phyloP scores from a whole-genome alignment of 2,113 vertebrate species.

The Cochlearius cochlearius region DNA sequence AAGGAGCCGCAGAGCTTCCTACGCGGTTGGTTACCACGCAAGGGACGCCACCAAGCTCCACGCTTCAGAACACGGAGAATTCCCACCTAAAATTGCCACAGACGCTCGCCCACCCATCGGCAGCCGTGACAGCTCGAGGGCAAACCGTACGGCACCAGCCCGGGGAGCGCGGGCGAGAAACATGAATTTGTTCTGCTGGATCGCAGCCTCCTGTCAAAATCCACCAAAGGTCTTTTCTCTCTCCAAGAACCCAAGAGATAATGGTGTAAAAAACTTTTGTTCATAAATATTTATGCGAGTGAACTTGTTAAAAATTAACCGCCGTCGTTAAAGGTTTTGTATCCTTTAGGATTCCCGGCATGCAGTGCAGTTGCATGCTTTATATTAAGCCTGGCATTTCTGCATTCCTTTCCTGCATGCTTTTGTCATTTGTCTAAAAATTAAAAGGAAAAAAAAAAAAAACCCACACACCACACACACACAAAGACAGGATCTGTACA shows the following conservation, averaged over 20 bases:
- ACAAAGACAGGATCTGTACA: slow-evolving; percentile 68
- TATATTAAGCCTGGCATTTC: slow-evolving; percentile 67
- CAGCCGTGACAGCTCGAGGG: neutral
- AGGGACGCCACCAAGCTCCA: neutral
- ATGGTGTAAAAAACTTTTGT: slow-evolving; percentile 62
- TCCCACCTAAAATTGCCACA: neutral
- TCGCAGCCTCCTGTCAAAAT: slow-evolving; percentile 43
- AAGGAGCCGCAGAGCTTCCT: neutral
- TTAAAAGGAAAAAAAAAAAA: slow-evolving; percentile 56
- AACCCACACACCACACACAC: slow-evolving; percentile 54
- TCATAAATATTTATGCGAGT: slow-evolving; percentile 66
- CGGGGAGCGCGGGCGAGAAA: neutral
- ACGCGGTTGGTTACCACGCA: neutral
- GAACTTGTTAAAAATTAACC: slow-evolving; percentile 70
- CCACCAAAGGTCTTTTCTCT: slow-evolving; percentile 44
- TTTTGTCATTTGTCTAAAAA: slow-evolving; percentile 69
- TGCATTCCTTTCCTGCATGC: slow-evolving; percentile 67
- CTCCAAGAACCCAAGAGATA: slow-evolving; percentile 47
- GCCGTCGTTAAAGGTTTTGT: slow-evolving; percentile 61
- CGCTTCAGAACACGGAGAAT: neutral
- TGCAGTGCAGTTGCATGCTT: slow-evolving; percentile 60
- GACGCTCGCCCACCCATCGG: neutral
- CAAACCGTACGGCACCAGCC: neutral
- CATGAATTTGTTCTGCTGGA: slow-evolving; percentile 8
- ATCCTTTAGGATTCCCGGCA: slow-evolving; percentile 59